Percentiles rank a stretch among this genome's conserved stretches.
phyloP scores from a whole-genome alignment of 2,888 invertebrate species.

The Zygaena filipendulae region DNA sequence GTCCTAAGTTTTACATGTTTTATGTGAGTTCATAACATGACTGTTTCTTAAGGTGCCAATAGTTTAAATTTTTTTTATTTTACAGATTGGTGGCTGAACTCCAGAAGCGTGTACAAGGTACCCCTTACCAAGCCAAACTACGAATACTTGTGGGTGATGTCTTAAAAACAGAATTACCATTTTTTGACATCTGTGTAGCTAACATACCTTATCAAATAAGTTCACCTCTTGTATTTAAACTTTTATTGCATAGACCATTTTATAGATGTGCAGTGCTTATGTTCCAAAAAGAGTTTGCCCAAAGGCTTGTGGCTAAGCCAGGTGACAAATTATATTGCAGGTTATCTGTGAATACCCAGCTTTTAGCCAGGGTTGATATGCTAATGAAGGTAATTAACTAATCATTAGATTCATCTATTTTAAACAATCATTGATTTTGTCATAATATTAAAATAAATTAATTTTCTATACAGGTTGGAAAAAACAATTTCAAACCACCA shows the following conservation, averaged over 20 bases:
- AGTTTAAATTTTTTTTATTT: too few relatives aligned
- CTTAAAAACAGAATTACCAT: conserved; percentile 92
- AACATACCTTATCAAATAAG: conserved; percentile 99
- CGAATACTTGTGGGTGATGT: conserved; percentile 96
- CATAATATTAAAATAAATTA: too few relatives aligned
- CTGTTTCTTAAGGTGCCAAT: too few relatives aligned
- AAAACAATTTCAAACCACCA: conserved; percentile 98
- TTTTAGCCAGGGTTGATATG: conserved; percentile 94
- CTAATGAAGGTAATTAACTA: conserved; percentile 83
- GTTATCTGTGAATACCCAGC: conserved; percentile 95
- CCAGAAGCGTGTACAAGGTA: conserved; percentile 95
- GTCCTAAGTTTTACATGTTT: too few relatives aligned
- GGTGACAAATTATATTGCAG: conserved; percentile 98
- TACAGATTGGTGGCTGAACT: conserved; percentile 92
- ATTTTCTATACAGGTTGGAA: conserved; percentile 87
- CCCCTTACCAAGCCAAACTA: conserved; percentile 88
- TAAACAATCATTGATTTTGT: too few relatives aligned
- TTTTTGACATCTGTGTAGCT: conserved; percentile 98
- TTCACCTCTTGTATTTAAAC: conserved; percentile 95
- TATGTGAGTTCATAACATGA: too few relatives aligned
- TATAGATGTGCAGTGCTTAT: conserved; percentile 96
- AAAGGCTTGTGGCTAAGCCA: conserved; percentile 94
- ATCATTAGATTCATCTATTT: not conserved
- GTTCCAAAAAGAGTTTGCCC: conserved; percentile 99
- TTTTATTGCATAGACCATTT: conserved; percentile 86